Evolutionary conservation across 2,113 vertebrate species (phyloP), one percentile per base, ranked within the genome.

Genomic region (Hystrix brachyura): DNA sequence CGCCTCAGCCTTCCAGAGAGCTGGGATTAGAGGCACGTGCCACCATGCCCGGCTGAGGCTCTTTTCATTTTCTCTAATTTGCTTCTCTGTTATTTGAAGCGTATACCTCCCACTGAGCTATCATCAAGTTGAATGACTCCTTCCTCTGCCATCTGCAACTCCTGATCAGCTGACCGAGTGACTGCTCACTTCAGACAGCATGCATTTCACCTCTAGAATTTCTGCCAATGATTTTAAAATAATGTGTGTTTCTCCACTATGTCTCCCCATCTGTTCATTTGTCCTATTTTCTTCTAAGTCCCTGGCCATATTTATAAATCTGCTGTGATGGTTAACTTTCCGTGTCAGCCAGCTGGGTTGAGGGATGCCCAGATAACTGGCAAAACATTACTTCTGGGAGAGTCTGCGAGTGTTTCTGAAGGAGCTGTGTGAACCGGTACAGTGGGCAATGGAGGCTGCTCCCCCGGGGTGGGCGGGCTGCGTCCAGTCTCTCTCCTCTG

Each of bases 31-130:
- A 53, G 8, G 48, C 13, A 32, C 19, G 76, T 9, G 9, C 29
- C 48, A 29, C 76, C 38, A 32, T 5, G 2, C 76, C 76, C 27
- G 19, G 48, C 38, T 9, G 23, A 71, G 87, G 43, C 57, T 46
- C 53, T 34, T 21, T 13, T 27, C 15, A 5, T 51, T 29, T 8
- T 27, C 65, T 27, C 51, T 55, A 1, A 0, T 5, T 48, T 19
- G 43, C 12, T 34, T 25, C 69, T 72, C 86, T 2, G 48, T 51
- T 0, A 32, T 14, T 34, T 17, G 5, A 0, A 13, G 38, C 5
- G 0, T 9, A 0, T 5, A 10, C 9, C 14, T 18, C 19, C 48
- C 64, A 2, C 0, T 0, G 17, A 2, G 15, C 19, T 0, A 5
- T 0, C n/a, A 18, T 10, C 14, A 27, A 3, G 72, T 5, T 55